A percentile compares a stretch with the other conserved stretches of the same genome.
Evolutionary conservation across 2,113 vertebrate species (phyloP).

Genomic region (Triplophysa siluroides): DNA sequence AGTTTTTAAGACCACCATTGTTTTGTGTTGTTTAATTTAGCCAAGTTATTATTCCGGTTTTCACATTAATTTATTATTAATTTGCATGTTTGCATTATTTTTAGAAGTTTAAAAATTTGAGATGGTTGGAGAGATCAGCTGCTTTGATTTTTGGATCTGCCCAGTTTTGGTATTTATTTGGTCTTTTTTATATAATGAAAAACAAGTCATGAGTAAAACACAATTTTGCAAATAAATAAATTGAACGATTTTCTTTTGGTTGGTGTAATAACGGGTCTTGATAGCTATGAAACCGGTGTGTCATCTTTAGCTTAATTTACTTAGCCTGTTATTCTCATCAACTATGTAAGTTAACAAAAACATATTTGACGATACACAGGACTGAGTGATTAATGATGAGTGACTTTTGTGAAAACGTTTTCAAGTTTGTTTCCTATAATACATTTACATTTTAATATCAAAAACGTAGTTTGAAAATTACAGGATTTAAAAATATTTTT

Average conservation of each 20-base stretch:
- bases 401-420: background rate
- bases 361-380: background rate
- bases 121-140: background rate
- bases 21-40: background rate
- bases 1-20: background rate
- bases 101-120: background rate
- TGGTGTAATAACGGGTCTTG: background rate
- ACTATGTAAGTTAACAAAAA: background rate
- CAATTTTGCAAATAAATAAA: background rate
- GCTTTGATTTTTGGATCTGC: background rate
- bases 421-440: too few species aligned
- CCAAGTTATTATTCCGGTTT: too few species aligned
- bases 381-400: background rate
- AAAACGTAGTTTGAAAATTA: too few species aligned
- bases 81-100: too few species aligned
- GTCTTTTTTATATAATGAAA: background rate
- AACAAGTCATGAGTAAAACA: background rate
- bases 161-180: background rate
- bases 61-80: too few species aligned
- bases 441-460: too few species aligned
- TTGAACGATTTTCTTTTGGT: background rate
- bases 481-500: too few species aligned
- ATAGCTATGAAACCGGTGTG: background rate
- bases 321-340: background rate
- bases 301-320: background rate